A percentile compares a stretch with the other conserved stretches of the same genome.
phyloP scores from a whole-genome alignment of 2,888 invertebrate species.

The Ceramica pisi region DNA sequence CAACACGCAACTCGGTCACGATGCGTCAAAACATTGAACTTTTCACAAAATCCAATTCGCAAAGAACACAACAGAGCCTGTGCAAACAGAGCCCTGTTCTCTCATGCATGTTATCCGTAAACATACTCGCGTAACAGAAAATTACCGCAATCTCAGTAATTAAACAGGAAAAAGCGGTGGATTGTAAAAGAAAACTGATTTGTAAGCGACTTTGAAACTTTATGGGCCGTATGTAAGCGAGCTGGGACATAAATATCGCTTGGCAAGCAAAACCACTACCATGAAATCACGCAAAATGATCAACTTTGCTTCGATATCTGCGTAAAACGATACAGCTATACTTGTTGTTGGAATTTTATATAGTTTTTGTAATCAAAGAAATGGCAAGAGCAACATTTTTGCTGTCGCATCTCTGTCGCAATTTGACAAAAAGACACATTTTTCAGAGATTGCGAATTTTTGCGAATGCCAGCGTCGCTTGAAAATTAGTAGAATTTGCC shows the following conservation, averaged over 20 bases:
- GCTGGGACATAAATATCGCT: slow-evolving; percentile 67
- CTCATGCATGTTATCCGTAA: slow-evolving; percentile 26
- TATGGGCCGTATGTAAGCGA: slow-evolving; percentile 60
- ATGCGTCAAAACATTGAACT: slow-evolving; percentile 7
- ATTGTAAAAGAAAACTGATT: slow-evolving; percentile 64
- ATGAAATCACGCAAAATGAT: slow-evolving; percentile 52
- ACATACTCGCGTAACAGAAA: slow-evolving; percentile 38
- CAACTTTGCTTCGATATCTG: slow-evolving; percentile 14
- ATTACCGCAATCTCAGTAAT: slow-evolving; percentile 52
- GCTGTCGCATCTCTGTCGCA: no score
- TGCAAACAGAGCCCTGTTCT: slow-evolving; percentile 8
- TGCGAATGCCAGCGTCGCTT: no score
- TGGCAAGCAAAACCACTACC: slow-evolving; percentile 59
- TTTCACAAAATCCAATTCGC: slow-evolving; percentile 11
- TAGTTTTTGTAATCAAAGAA: neutral
- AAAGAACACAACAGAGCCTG: slow-evolving; percentile 2
- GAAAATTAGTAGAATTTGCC: no score
- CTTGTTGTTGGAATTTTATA: neutral
- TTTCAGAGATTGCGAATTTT: no score
- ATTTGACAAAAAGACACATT: no score
- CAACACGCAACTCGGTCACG: neutral
- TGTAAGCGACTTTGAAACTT: slow-evolving; percentile 64
- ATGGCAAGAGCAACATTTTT: no score
- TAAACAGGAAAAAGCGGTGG: slow-evolving; percentile 51
- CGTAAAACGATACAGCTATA: neutral